Base-by-base conservation (phyloP, 2,113 vertebrate species). In the Patagioenas fasciata region DNA sequence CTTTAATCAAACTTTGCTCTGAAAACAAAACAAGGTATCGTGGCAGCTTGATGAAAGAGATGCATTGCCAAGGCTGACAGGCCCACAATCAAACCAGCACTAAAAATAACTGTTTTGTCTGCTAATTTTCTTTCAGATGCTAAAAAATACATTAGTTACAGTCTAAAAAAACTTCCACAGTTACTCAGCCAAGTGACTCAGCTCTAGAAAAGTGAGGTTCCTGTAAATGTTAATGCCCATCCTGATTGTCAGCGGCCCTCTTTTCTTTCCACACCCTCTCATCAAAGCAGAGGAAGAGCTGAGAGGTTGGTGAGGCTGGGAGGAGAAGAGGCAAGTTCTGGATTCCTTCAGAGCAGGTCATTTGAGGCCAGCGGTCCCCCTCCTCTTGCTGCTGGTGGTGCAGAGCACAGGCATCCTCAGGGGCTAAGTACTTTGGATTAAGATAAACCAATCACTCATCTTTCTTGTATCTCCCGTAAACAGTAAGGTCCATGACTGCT, bases 41-140 rank as follows among this genome's bases (percentile, higher is more conserved):
- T 96, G 96, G 92, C 96, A 97, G 96, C 87, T 96, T 94, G 96
- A 97, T 97, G 96, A 97, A 97, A 96, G 94, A 95, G 94, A 93
- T 70, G 57, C 62, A 91, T 86, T 94, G 86, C 91, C 61, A 75
- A 72, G 44, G 73, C 87, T 97, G 97, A 96, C 96, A 97, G 84
- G 87, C 92, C 91, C 82, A 91, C 86, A 95, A 95, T 97, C 94
- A 95, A 96, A 91, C 85, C 13, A 80, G 48, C 66, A 72, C 96
- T 96, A 96, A 97, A 97, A 97, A 97, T 97, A 97, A 91, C 92
- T 86, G 66, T 31, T 95, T 90, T 85, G 66, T 91, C 84, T 97
- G 88, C 60, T 93, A 54, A 80, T 91, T 95, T 95, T 94, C 93
- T 93, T 94, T 92, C 58, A 94, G 66, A 79, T 88, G 65, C 75